phyloP scores from a whole-genome alignment of 2,888 invertebrate genomes.

The Atrina japonica region DNA sequence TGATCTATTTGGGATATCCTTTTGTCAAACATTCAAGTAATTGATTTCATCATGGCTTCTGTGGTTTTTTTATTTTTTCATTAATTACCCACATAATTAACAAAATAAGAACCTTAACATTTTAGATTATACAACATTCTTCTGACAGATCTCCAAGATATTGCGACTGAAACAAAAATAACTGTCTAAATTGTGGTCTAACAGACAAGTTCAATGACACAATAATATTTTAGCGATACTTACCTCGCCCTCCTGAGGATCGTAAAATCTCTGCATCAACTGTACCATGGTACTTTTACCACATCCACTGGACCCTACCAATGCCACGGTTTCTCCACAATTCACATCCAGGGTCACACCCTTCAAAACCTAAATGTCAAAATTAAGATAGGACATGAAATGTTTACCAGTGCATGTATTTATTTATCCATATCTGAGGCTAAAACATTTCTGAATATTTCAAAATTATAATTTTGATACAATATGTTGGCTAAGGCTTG shows the following conservation, averaged over 20 bases:
- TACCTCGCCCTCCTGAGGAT: constrained; percentile 70
- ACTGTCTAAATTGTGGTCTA: too few species aligned
- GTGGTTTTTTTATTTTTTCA: too few species aligned
- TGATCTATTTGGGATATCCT: too few species aligned
- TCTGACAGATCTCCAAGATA: too few species aligned
- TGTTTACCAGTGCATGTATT: background rate
- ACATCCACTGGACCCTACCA: constrained; percentile 79
- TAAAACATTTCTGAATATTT: background rate
- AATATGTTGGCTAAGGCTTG: background rate
- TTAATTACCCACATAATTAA: too few species aligned
- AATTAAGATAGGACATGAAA: background rate
- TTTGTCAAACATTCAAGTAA: too few species aligned
- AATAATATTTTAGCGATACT: constrained; percentile 5
- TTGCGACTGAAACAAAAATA: too few species aligned
- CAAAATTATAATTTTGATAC: background rate
- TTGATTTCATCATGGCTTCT: too few species aligned
- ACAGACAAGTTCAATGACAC: too few species aligned
- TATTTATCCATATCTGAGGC: background rate
- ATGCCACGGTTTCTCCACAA: constrained; percentile 72
- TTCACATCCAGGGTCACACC: constrained; percentile 75
- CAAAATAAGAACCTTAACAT: too few species aligned
- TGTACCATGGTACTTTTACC: constrained; percentile 78
- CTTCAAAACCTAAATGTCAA: constrained; percentile 83
- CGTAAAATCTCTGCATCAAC: constrained; percentile 79
- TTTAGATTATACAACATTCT: too few species aligned